These are phyloP conservation scores for Acronicta leporina DNA, from an alignment of 2,888 invertebrate species.

Conservation along the genomic window DNA sequence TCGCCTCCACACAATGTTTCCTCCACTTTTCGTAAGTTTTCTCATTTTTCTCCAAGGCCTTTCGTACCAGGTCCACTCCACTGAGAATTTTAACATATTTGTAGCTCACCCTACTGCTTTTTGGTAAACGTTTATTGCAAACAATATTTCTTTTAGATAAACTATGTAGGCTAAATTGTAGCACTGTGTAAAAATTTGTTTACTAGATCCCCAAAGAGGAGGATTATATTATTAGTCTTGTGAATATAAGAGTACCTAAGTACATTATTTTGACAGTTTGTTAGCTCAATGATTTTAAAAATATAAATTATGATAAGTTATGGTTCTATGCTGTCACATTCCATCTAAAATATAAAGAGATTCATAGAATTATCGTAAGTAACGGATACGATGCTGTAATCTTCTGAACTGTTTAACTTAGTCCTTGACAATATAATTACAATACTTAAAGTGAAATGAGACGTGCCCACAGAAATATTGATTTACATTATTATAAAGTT, in stretches of 20 bases:
- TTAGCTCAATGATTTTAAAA: too few relatives aligned
- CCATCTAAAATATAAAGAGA: constrained; percentile 3
- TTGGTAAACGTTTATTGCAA: constrained; percentile 43
- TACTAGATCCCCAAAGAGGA: constrained; percentile 20
- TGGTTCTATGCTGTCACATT: neutral
- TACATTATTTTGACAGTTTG: constrained; percentile 8
- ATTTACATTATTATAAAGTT: constrained; percentile 47
- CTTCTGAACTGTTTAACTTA: neutral
- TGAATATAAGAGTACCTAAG: constrained; percentile 13
- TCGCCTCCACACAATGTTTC: constrained; percentile 21
- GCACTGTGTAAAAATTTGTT: constrained; percentile 30
- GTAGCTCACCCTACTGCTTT: constrained; percentile 33
- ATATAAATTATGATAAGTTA: too few relatives aligned
- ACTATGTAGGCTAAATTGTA: constrained; percentile 35
- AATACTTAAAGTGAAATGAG: constrained; percentile 12
- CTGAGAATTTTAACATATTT: constrained; percentile 53
- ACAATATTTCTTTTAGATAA: constrained; percentile 51
- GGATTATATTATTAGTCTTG: constrained; percentile 10
- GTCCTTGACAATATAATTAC: constrained; percentile 13
- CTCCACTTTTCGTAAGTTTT: constrained; percentile 29
- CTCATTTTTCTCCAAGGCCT: constrained; percentile 43
- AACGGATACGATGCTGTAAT: constrained; percentile 1
- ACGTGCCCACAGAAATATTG: constrained; percentile 38
- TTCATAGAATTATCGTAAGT: constrained; percentile 6
- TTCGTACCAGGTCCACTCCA: constrained; percentile 30